A percentile compares a stretch with the other conserved stretches of the same genome.
phyloP scores from a whole-genome alignment of 2,113 vertebrate genomes.

The Lagenorhynchus albirostris region DNA sequence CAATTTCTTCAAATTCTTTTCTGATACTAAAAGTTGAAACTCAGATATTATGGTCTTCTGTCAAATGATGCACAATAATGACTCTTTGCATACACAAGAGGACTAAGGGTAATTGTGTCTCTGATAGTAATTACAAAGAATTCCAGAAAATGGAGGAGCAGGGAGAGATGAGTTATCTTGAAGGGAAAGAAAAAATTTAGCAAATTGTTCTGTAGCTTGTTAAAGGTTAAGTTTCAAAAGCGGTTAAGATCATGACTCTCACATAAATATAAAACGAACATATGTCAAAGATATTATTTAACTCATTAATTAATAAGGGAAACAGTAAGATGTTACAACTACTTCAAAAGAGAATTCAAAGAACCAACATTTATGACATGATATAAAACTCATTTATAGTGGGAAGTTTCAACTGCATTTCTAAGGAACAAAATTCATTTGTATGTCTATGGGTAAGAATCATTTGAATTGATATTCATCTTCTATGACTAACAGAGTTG shows the following conservation, averaged over 20 bases:
- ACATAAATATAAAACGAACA: not conserved
- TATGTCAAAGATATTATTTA: not conserved
- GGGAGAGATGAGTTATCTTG: not conserved
- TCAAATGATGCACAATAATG: not conserved
- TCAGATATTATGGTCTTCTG: not conserved
- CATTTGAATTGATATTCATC: not conserved
- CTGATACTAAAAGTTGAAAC: not conserved
- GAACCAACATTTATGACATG: not conserved
- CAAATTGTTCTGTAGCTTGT: not conserved
- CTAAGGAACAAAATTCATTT: not conserved
- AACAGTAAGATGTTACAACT: not conserved
- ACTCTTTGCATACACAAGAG: not conserved
- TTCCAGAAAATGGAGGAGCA: not conserved
- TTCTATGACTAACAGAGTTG: not conserved
- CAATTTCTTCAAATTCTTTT: not conserved
- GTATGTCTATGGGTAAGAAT: not conserved
- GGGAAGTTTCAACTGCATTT: not conserved
- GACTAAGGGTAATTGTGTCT: not conserved
- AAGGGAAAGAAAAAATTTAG: not conserved
- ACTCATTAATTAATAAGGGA: not conserved
- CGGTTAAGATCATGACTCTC: not conserved
- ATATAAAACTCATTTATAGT: not conserved
- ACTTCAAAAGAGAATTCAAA: not conserved
- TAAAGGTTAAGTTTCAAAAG: not conserved
- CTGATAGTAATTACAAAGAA: not conserved